These are phyloP conservation scores for Clarias batrachus DNA, from an alignment of 2,113 vertebrate species.

Conservation along the genomic window DNA sequence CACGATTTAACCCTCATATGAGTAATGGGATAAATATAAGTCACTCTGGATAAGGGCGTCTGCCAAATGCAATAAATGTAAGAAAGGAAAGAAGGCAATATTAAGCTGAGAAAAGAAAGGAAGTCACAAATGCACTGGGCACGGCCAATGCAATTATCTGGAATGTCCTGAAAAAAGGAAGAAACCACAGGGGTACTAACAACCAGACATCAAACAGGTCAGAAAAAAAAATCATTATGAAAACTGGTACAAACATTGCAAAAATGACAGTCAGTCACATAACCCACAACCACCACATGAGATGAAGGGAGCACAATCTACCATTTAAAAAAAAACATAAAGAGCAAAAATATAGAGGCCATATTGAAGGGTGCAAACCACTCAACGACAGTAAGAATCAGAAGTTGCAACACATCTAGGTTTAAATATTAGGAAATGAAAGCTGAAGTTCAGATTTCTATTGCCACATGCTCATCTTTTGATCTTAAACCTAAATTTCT, in stretches of 20 bases:
- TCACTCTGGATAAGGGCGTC: too few relatives aligned
- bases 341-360: not conserved
- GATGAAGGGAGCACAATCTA: not conserved
- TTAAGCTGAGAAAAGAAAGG: not conserved
- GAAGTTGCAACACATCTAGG: not conserved
- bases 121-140: not conserved
- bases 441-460: not conserved
- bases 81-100: not conserved
- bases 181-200: not conserved
- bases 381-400: not conserved
- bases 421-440: not conserved
- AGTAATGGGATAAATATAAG: too few relatives aligned
- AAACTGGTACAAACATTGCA: not conserved
- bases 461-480: not conserved
- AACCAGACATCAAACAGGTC: not conserved
- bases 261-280: not conserved
- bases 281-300: not conserved
- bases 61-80: not conserved
- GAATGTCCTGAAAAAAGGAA: not conserved
- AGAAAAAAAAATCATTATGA: not conserved
- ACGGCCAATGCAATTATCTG: not conserved
- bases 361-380: not conserved
- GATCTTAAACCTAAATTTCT: not conserved
- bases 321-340: not conserved
- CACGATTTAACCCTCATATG: too few relatives aligned